Percentiles rank a stretch among this genome's conserved stretches.
phyloP scores from a whole-genome alignment of 2,113 vertebrate genomes.

The Takifugu flavidus region DNA sequence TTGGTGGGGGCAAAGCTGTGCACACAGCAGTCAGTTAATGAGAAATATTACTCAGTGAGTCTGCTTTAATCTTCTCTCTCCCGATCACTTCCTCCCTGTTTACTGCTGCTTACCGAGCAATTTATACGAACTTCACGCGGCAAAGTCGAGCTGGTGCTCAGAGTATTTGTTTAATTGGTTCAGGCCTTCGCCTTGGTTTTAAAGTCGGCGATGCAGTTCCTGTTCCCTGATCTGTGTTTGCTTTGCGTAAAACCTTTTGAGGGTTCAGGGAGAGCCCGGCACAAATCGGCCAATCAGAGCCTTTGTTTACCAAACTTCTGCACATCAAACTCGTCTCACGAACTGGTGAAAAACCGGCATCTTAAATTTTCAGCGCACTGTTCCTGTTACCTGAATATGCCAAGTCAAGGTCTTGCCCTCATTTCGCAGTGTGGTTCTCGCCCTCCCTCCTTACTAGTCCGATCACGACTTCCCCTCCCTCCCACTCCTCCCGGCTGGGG shows the following conservation, averaged over 20 bases:
- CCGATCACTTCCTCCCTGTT: background rate
- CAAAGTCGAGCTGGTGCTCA: background rate
- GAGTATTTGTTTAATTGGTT: background rate
- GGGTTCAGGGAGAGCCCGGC: too few species aligned
- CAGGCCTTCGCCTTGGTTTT: too few species aligned
- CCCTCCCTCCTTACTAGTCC: conserved; percentile 46
- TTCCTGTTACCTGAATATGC: background rate
- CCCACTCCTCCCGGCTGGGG: conserved; percentile 47
- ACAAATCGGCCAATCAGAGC: too few species aligned
- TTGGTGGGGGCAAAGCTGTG: conserved; percentile 17
- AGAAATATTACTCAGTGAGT: conserved; percentile 28
- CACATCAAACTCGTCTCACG: too few species aligned
- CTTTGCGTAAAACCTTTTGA: too few species aligned
- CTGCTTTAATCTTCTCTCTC: background rate
- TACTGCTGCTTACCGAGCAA: background rate
- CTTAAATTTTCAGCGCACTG: too few species aligned
- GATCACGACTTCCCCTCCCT: conserved; percentile 47
- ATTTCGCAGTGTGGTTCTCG: background rate
- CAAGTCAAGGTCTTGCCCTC: conserved; percentile 15
- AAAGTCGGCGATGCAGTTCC: too few species aligned
- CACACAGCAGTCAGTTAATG: conserved; percentile 46
- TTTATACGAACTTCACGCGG: background rate
- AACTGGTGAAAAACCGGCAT: too few species aligned
- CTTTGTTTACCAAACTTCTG: too few species aligned
- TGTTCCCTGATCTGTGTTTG: too few species aligned